Base-by-base conservation (phyloP, 1,140 invertebrate species). In the Pentalonia nigronervosa region DNA sequence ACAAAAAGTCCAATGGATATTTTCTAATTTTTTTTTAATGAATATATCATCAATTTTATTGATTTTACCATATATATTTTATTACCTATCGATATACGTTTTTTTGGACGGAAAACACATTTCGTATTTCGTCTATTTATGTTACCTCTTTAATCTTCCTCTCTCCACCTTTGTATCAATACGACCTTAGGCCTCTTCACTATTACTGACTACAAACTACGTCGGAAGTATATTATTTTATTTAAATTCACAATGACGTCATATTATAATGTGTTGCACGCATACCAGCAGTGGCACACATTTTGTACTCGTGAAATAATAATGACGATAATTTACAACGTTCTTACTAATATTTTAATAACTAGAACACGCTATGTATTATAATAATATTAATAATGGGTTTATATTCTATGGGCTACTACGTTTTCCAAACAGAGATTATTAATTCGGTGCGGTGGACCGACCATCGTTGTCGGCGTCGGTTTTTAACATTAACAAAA, bases 301-400 rank as follows among this genome's bases (percentile, higher is more conserved):
- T 76, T 76, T 76, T n/a, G n/a, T 7, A n/a, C 60, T 76, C 30
- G 30, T n/a, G n/a, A 83, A 83, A 83, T 83, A 83, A 83, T 21
- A 83, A 83, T 83, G 76, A 83, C 34, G 34, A 20, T 36, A 76
- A 76, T 76, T 76, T 76, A n/a, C 60, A 11, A 76, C 30, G n/a
- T 83, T 83, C 2, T 83, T 83, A 83, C 76, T 36, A 83, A 83
- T 36, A 83, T 83, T 83, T 83, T 83, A 83, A 83, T 83, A 83
- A 83, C 76, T 83, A 83, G 76, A 83, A 83, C 76, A 36, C 76
- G 25, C 30, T 30, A 17, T 4, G 14, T 76, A 76, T 76, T n/a
- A 76, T 76, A 76, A 76, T 76, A 76, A n/a, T 76, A 76, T n/a
- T 76, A 76, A 76, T 76, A 76, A n/a, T 76, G 60, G 14, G 30